A percentile compares a stretch with the other conserved stretches of the same genome.
These are phyloP conservation scores for Lasioglossum morio DNA, from an alignment of 2,888 invertebrate genomes.

Conservation along the genomic window DNA sequence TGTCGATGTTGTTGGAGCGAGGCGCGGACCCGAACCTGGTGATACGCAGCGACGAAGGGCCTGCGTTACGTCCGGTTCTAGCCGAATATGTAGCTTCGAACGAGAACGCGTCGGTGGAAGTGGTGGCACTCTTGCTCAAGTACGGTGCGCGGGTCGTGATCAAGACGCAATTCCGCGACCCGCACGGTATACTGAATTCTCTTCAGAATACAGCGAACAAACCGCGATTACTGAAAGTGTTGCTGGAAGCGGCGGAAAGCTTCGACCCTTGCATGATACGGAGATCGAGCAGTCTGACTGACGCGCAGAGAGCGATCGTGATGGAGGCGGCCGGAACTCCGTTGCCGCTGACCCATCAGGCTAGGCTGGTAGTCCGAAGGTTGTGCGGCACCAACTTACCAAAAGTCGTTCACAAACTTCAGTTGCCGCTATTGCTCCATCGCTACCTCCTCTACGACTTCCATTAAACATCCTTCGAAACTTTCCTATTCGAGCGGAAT, in stretches of 20 bases:
- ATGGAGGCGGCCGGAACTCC: conserved; percentile 89
- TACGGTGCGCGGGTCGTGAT: conserved; percentile 93
- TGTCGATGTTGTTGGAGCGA: conserved; percentile 88
- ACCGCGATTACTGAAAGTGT: conserved; percentile 87
- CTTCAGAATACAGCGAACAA: conserved; percentile 88
- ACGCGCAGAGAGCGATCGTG: conserved; percentile 88
- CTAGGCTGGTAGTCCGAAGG: conserved; percentile 87
- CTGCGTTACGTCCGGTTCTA: conserved; percentile 91
- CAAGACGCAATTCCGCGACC: conserved; percentile 93
- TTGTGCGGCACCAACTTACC: conserved; percentile 87
- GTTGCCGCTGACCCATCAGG: conserved; percentile 88
- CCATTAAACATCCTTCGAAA: conserved; percentile 59
- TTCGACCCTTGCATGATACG: conserved; percentile 93
- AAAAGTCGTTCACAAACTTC: conserved; percentile 86
- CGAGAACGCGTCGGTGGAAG: conserved; percentile 88
- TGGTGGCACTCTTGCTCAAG: conserved; percentile 89
- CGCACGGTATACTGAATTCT: conserved; percentile 92
- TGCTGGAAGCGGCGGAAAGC: conserved; percentile 91
- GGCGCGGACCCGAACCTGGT: conserved; percentile 92
- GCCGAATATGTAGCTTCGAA: conserved; percentile 94
- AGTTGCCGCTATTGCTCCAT: conserved; percentile 88
- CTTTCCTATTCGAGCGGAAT: neutral
- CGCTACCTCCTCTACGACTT: conserved; percentile 90
- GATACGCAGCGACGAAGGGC: conserved; percentile 91
- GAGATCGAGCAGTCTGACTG: conserved; percentile 88